Percentiles rank a stretch among this genome's conserved stretches.
phyloP scores from a whole-genome alignment of 2,888 invertebrate species.

The Agonum fuliginosum region DNA sequence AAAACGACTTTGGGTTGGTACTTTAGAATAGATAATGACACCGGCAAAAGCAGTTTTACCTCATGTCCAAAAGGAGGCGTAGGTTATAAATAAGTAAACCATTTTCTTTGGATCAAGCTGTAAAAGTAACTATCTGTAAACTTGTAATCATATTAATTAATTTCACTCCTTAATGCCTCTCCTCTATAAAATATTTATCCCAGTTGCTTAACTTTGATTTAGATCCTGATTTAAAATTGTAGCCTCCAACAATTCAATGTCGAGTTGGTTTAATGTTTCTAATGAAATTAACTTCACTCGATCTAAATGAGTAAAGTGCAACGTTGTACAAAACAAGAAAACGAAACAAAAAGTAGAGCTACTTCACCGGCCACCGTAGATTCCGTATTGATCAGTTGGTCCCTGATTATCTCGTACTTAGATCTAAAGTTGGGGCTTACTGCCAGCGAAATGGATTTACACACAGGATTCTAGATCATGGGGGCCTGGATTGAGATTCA shows the following conservation, averaged over 20 bases:
- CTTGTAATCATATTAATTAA: too few relatives aligned
- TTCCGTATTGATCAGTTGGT: slow-evolving; percentile 65
- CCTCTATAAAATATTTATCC: slow-evolving; percentile 7
- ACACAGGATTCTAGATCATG: slow-evolving; percentile 61
- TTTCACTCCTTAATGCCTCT: too few relatives aligned
- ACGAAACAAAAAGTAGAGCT: slow-evolving; percentile 26
- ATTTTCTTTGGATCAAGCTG: too few relatives aligned
- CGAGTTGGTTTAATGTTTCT: slow-evolving; percentile 20
- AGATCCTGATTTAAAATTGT: slow-evolving; percentile 19
- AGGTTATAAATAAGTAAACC: too few relatives aligned
- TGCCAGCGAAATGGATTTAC: slow-evolving; percentile 65
- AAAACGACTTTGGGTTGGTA: too few relatives aligned
- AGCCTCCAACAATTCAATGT: slow-evolving; percentile 29
- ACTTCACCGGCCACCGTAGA: slow-evolving; percentile 45
- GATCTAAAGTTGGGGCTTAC: slow-evolving; percentile 66
- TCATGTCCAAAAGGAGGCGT: too few relatives aligned
- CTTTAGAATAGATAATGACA: too few relatives aligned
- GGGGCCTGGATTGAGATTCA: neutral
- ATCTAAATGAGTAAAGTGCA: slow-evolving; percentile 34
- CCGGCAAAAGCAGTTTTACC: too few relatives aligned
- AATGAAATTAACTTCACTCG: slow-evolving; percentile 25
- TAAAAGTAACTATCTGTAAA: too few relatives aligned
- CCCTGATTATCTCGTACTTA: slow-evolving; percentile 65
- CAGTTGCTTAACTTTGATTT: slow-evolving; percentile 18
- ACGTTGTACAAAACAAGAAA: slow-evolving; percentile 20